Evolutionary conservation across 2,888 invertebrate species (phyloP).

Genomic region (Eristalis tenax): DNA sequence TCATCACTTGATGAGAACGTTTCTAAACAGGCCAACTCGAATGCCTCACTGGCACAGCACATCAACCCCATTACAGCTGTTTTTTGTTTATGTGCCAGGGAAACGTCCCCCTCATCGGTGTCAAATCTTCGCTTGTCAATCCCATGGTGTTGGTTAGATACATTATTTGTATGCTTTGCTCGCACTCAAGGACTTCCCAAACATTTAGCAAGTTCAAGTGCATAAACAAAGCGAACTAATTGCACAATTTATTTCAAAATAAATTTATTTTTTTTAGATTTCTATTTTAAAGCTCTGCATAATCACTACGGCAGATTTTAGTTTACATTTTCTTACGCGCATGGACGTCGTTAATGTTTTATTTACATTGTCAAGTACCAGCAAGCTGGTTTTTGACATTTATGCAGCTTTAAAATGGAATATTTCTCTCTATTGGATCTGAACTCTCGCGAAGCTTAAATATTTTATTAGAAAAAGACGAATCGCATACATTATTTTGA

Average conservation of each 20-base stretch:
- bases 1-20: background rate
- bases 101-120: background rate
- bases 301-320: background rate
- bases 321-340: background rate
- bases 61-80: conserved; percentile 1
- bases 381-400: background rate
- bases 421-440: background rate
- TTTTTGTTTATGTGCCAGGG: background rate
- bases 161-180: background rate
- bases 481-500: background rate
- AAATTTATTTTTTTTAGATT: background rate
- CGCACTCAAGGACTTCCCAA: background rate
- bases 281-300: background rate
- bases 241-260: background rate
- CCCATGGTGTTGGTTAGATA: background rate
- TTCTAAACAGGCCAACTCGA: background rate
- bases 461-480: background rate
- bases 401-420: background rate
- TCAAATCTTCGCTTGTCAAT: background rate
- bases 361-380: background rate
- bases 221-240: background rate
- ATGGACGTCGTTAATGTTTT: background rate
- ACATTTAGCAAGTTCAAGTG: background rate
- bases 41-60: background rate
- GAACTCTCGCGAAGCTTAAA: background rate